Conservation (phyloP, 1,140 invertebrate species). For the Heliothis virescens region DNA sequence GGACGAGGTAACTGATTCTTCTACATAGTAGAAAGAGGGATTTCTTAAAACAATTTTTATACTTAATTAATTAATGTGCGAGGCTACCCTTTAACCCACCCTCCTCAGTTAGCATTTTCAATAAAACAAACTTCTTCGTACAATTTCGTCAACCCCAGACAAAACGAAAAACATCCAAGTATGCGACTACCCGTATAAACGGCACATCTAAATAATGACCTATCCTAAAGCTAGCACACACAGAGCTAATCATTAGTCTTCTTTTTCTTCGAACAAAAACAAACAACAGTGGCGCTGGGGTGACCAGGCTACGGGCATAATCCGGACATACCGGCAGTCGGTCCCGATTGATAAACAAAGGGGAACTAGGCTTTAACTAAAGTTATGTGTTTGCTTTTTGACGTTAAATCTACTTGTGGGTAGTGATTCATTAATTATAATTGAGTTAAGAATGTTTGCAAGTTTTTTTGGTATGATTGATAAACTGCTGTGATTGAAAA, state of each 20-base stretch:
- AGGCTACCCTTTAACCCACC: no score
- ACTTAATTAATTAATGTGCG: no score
- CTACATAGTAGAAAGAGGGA: no score
- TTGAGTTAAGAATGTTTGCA: no score
- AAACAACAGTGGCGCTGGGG: conserved; percentile 41
- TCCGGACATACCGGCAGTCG: conserved; percentile 37
- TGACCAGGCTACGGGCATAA: conserved; percentile 40
- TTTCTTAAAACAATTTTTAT: no score
- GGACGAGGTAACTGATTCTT: no score
- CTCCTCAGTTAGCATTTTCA: no score
- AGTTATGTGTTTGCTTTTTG: conserved; percentile 29
- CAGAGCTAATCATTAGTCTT: conserved; percentile 23
- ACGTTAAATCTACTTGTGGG: neutral
- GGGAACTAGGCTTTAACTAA: conserved; percentile 5
- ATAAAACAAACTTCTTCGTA: no score
- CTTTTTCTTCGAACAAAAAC: conserved; percentile 30
- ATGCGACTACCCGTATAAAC: neutral
- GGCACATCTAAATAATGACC: conserved; percentile 4
- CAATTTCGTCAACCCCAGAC: neutral
- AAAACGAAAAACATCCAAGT: neutral
- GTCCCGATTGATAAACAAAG: conserved; percentile 45
- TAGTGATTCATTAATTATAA: no score
- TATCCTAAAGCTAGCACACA: conserved; percentile 4
- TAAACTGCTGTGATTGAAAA: no score
- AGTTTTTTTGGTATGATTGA: no score